These are phyloP conservation scores for Sphenodon punctatus DNA, from an alignment of 2,797 vertebrate genomes.

Conservation along the genomic window DNA sequence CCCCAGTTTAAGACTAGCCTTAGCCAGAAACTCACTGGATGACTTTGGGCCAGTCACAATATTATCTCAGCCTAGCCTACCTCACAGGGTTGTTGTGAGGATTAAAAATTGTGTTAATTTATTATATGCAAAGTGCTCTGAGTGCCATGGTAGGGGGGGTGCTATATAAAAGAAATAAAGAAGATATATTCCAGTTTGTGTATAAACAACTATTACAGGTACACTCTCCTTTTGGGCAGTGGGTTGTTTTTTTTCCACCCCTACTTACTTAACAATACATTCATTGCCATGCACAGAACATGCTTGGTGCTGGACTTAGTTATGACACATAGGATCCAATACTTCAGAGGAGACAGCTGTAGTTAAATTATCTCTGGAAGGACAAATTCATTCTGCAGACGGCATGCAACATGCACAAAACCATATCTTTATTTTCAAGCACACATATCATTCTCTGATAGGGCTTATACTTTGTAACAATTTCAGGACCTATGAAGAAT, in stretches of 20 bases:
- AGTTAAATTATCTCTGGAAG: background rate
- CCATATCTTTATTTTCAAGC: background rate
- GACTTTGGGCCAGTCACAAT: no score
- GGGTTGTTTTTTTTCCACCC: background rate
- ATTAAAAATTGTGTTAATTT: no score
- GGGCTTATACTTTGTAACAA: no score
- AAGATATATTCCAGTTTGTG: background rate
- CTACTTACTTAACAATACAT: background rate
- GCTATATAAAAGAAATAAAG: no score
- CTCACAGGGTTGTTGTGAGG: no score
- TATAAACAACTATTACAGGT: background rate
- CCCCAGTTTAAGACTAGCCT: no score
- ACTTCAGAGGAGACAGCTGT: background rate
- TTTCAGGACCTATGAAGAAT: fast-evolving
- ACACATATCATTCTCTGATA: fast-evolving
- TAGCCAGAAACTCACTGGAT: no score
- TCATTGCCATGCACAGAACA: background rate
- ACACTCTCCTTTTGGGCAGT: background rate
- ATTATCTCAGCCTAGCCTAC: no score
- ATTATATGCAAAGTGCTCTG: no score
- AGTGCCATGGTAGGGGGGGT: no score
- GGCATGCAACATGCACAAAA: background rate
- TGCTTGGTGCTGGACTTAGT: background rate
- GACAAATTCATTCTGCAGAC: background rate
- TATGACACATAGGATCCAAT: background rate